A percentile compares a stretch with the other conserved stretches of the same genome.
Evolutionary conservation across 2,797 vertebrate species (phyloP).

Genomic region (Scarus forsteni): DNA sequence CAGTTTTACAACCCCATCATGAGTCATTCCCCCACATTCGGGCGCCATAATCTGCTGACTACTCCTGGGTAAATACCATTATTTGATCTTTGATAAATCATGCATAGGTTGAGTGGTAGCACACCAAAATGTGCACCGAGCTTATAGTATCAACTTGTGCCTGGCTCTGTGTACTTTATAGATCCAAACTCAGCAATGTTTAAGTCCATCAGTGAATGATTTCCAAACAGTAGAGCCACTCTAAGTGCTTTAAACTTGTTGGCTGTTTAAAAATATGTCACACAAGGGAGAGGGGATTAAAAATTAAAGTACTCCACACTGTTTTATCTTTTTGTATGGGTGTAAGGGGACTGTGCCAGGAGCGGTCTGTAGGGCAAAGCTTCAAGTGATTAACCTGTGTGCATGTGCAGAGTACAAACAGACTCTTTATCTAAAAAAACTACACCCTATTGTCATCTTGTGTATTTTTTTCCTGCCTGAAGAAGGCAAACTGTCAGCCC

Average conservation of each 20-base stretch:
- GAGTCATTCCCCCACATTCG: conserved; percentile 60
- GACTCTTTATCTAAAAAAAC: neutral
- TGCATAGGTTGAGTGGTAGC: conserved; percentile 30
- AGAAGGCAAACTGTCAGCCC: too few relatives aligned
- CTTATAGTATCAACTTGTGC: conserved; percentile 11
- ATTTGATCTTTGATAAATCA: conserved; percentile 73
- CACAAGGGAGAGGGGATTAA: neutral
- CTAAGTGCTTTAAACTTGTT: conserved; percentile 31
- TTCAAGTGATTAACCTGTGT: conserved; percentile 1
- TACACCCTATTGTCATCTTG: too few relatives aligned
- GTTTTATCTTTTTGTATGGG: neutral
- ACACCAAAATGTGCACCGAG: conserved; percentile 32
- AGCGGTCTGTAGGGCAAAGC: neutral
- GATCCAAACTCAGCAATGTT: conserved; percentile 41
- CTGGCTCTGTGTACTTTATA: conserved; percentile 12
- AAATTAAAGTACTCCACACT: conserved; percentile 7
- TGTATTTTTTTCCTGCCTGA: too few relatives aligned
- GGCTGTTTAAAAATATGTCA: conserved; percentile 23
- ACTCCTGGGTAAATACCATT: conserved; percentile 73
- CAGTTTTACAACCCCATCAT: conserved; percentile 72
- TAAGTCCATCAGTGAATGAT: conserved; percentile 37
- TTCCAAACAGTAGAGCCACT: conserved; percentile 34
- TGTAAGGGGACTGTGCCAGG: neutral
- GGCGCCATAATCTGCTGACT: conserved; percentile 63
- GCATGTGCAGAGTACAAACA: neutral